Conservation (phyloP, 1,140 invertebrate species). For the Ips nitidus region DNA sequence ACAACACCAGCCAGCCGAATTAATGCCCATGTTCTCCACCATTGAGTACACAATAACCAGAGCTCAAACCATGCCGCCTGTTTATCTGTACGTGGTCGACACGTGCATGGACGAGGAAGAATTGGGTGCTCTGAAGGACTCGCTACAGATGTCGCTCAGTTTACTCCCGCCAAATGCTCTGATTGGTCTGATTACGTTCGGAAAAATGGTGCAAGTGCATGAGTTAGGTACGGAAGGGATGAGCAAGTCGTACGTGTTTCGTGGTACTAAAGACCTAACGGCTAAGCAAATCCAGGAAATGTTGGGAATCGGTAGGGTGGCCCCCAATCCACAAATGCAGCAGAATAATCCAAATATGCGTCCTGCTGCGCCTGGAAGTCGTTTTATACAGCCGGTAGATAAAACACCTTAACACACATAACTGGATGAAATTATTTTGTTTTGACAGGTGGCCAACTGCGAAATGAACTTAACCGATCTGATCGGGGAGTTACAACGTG, state of each 20-base stretch:
- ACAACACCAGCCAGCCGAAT: slow-evolving; percentile 95
- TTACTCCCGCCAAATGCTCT: slow-evolving; percentile 93
- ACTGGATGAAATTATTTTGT: slow-evolving; percentile 3
- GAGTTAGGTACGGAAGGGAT: slow-evolving; percentile 85
- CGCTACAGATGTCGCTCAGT: slow-evolving; percentile 93
- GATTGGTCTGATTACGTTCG: slow-evolving; percentile 93
- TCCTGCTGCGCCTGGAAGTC: slow-evolving; percentile 56
- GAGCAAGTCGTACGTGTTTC: slow-evolving; percentile 97
- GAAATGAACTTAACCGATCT: slow-evolving; percentile 95
- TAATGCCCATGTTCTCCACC: slow-evolving; percentile 96
- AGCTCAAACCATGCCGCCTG: slow-evolving; percentile 89
- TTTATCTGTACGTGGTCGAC: slow-evolving; percentile 95
- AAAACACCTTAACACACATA: not conserved
- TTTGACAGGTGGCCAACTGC: slow-evolving; percentile 79
- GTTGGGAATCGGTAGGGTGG: slow-evolving; percentile 78
- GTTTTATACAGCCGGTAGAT: slow-evolving; percentile 90
- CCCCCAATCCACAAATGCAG: slow-evolving; percentile 51
- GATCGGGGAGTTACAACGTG: slow-evolving; percentile 86
- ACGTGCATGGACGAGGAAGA: slow-evolving; percentile 99
- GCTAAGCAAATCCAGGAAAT: slow-evolving; percentile 98
- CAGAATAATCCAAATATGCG: slow-evolving; percentile 60
- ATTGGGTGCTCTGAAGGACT: slow-evolving; percentile 92
- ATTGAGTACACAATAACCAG: slow-evolving; percentile 97
- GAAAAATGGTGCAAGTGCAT: slow-evolving; percentile 93
- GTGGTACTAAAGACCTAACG: slow-evolving; percentile 96